phyloP scores from a whole-genome alignment of 2,113 vertebrate species.

The Neofelis nebulosa region DNA sequence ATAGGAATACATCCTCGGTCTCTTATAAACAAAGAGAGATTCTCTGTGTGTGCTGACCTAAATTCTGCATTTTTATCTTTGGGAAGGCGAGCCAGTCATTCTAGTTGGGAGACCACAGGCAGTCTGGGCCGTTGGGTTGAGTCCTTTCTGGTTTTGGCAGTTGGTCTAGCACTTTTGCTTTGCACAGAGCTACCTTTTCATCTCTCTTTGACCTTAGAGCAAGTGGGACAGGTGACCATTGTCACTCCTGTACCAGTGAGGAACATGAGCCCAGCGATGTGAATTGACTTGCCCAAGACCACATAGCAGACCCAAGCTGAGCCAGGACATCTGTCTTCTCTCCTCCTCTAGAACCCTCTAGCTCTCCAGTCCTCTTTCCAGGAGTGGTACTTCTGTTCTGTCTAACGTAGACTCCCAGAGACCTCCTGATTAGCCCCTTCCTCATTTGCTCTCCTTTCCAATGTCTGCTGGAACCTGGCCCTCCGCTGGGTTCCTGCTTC shows the following conservation, averaged over 20 bases:
- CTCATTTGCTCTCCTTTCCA: background rate
- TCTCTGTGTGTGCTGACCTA: conserved; percentile 68
- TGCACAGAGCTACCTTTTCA: background rate
- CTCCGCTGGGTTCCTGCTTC: background rate
- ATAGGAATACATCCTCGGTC: conserved; percentile 68
- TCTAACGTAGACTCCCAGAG: background rate
- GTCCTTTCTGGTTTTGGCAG: conserved; percentile 50
- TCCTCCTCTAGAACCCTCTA: background rate
- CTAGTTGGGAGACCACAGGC: background rate
- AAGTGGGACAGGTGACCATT: background rate
- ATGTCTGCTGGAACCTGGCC: background rate
- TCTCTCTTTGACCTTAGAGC: background rate
- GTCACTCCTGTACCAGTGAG: background rate
- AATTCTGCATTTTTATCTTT: conserved; percentile 66
- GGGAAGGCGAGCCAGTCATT: conserved; percentile 43
- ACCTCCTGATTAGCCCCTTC: background rate
- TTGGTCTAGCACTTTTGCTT: background rate
- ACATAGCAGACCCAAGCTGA: background rate
- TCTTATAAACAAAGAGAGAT: conserved; percentile 67
- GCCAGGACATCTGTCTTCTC: background rate
- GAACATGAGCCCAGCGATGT: background rate
- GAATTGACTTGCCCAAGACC: background rate
- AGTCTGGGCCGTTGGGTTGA: background rate
- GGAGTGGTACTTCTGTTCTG: background rate
- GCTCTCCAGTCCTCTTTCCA: background rate